Evolutionary conservation across 2,797 vertebrate species (phyloP).

Genomic region (Malacoctenus gilli): DNA sequence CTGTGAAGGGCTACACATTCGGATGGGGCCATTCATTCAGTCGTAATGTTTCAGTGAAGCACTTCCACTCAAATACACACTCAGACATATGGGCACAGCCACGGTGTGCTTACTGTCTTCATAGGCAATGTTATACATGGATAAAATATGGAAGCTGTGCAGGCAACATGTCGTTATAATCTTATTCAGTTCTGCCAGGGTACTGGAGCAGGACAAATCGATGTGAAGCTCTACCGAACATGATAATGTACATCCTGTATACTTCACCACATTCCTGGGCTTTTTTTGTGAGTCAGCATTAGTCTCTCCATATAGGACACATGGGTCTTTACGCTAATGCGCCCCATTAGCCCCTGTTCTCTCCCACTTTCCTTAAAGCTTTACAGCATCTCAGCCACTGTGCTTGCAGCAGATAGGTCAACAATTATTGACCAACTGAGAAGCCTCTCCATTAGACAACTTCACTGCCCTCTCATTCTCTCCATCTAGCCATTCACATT

Average conservation of each 20-base stretch:
- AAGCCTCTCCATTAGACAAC: conserved; percentile 41
- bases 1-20: conserved; percentile 7
- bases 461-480: conserved; percentile 3
- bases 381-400: conserved; percentile 38
- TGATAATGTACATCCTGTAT: conserved; percentile 64
- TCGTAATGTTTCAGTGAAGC: conserved; percentile 15
- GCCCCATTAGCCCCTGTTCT: conserved; percentile 58
- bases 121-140: conserved; percentile 1
- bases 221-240: conserved; percentile 39
- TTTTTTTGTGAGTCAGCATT: conserved; percentile 43
- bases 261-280: conserved; percentile 22
- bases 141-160: conserved; percentile 1
- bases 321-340: conserved; percentile 66
- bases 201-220: conserved; percentile 21
- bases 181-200: neutral
- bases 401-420: conserved; percentile 23
- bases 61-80: conserved; percentile 4
- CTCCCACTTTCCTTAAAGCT: conserved; percentile 40
- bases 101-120: neutral
- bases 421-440: conserved; percentile 35
- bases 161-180: conserved; percentile 33
- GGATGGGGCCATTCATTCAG: conserved; percentile 8
- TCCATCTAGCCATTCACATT: conserved; percentile 12
- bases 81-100: neutral
- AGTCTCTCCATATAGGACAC: conserved; percentile 20